Base-by-base conservation (phyloP, 2,888 invertebrate genomes). In the Pachydiplax longipennis region DNA sequence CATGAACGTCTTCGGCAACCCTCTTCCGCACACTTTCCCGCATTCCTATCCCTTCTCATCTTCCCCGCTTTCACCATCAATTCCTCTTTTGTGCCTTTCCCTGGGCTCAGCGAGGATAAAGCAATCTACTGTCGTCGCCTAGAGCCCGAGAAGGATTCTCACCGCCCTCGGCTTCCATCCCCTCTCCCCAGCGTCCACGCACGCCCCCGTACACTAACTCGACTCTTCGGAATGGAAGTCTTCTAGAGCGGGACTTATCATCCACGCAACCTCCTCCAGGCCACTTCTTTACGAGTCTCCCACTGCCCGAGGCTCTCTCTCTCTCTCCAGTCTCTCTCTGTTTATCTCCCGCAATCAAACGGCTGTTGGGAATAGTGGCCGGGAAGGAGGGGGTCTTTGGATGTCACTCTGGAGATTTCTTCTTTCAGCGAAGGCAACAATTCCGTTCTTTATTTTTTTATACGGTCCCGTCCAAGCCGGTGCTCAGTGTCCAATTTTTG, bases 261-360 rank as follows among this genome's bases (percentile, higher is more conserved):
- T 35, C 58, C 53, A 53, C 53, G 31, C 53, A 40, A 81, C 82
- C 83, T 83, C 31, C 58, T 61, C 83, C 10, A 31, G 58, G 58
- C 10, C 35, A 31, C 83, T 53, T 83, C 83, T 83, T 83, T 83
- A 83, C 83, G 83, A 83, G 83, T 15, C 25, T 18, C 31, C 83
- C 25, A 18, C 83, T 18, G 83, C 83, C 48, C 83, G 13, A 15
- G 25, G 73, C 73, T 37, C 81, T 22, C 81, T 35, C 80, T 18
- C 31, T 3, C 31, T 31, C 31, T 8, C n/a, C n/a, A n/a, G n/a
- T n/a, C n/a, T 81, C 81, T 58, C 58, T 83, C 58, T 13, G 87
- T 87, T 87, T 87, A 87, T 87, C 87, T 87, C 31, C 31, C 61
- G 87, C 87, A 87, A 87, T 87, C 87, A 87, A 87, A 87, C 61